Conservation (phyloP, 37 sponge, comb jelly and placozoan species). For the Axinella damicornis region DNA sequence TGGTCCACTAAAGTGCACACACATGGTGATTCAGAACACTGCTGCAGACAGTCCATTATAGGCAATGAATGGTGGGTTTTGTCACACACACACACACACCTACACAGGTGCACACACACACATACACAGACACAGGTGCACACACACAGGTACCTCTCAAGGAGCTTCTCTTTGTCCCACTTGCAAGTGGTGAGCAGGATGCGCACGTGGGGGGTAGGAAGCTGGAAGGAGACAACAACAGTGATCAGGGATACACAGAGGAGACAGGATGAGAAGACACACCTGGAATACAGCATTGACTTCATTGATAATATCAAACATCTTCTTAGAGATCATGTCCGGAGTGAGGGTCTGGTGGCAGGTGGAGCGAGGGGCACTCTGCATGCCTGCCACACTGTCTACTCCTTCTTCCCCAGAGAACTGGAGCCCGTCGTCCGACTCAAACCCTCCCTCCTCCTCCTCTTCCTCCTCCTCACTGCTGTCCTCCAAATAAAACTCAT, state of each 20-base stretch:
- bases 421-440: conserved; percentile 29
- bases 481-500: not conserved
- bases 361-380: not conserved
- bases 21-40: too few relatives aligned
- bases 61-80: not conserved
- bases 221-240: too few relatives aligned
- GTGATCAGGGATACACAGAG: too few relatives aligned
- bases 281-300: conserved; percentile 91
- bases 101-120: too few relatives aligned
- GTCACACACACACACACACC: too few relatives aligned
- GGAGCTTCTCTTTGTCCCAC: conserved; percentile 94
- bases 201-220: conserved; percentile 82
- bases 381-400: not conserved
- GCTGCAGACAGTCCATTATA: too few relatives aligned
- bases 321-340: conserved; percentile 80
- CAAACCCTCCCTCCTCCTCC: not conserved
- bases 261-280: not conserved
- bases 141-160: conserved; percentile 75
- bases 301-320: conserved; percentile 85
- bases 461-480: not conserved
- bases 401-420: conserved; percentile 33
- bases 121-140: too few relatives aligned
- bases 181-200: conserved; percentile 82
- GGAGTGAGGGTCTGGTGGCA: conserved; percentile 63
- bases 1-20: too few relatives aligned